Base-by-base conservation (phyloP, 2,113 vertebrate genomes). In the Campylorhamphus procurvoides region DNA sequence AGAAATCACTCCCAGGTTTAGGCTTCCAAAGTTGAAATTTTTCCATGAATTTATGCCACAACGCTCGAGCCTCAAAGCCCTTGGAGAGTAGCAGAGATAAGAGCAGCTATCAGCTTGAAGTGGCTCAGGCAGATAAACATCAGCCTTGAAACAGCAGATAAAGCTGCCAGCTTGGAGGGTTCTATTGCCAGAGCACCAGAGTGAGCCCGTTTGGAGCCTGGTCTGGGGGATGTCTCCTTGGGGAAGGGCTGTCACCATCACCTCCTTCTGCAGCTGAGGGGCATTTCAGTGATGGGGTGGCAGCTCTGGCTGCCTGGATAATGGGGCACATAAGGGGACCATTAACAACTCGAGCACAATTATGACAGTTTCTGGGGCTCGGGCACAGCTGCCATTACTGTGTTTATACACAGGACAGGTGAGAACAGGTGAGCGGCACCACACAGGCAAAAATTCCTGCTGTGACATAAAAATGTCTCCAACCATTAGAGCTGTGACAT, bases 191-290 rank as follows among this genome's bases (percentile, higher is more conserved):
- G 47, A 66, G 72, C 79, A 50, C 4, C 33, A 9, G 40, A 64
- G 71, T 6, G 10, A 64, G 72, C 22, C 49, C 20, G 35, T 28
- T 0, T 4, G 14, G 1, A 23, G 47, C 22, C 68, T 39, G 58
- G 58, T 40, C 16, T 2, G 3, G 13, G 10, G 9, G 39, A 10
- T 2, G 4, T 9, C 68, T 46, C 56, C 46, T 14, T 39, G 47
- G 72, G 66, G 72, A 3, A 35, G 4, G 6, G 4, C 52, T 24
- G 1, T 23, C 14, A 2, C 28, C 42, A 12, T 31, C 52, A 9
- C 35, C 0, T 0, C 31, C 20, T 12, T 31, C 62, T 37, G 18
- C 1, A 1, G 66, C 59, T 9, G 28, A 0, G 0, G 1, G 52
- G 40, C 8, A 20, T 22, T 12, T 28, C 50, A 19, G 66, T 22